Percentiles rank a stretch among this genome's conserved stretches.
phyloP scores from a whole-genome alignment of 1,140 invertebrate species.

The Cryptotermes secundus region DNA sequence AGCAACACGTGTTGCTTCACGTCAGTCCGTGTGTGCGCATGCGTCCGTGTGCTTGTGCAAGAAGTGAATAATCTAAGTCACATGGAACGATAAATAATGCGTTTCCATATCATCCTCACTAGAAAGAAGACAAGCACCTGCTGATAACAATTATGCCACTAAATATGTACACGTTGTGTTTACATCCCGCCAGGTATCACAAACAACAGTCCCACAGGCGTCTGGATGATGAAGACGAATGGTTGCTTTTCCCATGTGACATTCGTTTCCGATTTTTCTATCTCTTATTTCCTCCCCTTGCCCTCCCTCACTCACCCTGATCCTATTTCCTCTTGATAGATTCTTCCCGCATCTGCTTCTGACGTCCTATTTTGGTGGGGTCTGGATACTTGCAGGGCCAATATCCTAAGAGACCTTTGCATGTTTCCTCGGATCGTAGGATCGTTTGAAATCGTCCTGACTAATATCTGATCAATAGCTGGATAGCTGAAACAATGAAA shows the following conservation, averaged over 20 bases:
- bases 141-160: background rate
- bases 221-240: conserved; percentile 24
- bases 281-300: background rate
- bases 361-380: background rate
- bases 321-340: background rate
- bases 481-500: too few relatives aligned
- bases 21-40: too few relatives aligned
- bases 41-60: fast-evolving
- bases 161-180: background rate
- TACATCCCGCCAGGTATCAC: background rate
- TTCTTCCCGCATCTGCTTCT: background rate
- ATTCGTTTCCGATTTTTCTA: conserved; percentile 14
- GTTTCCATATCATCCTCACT: too few relatives aligned
- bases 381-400: background rate
- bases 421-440: too few relatives aligned
- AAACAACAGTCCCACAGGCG: background rate
- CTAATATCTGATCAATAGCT: too few relatives aligned
- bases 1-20: too few relatives aligned
- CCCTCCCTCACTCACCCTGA: background rate
- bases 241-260: conserved; percentile 23
- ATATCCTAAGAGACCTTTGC: too few relatives aligned
- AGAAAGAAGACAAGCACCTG: background rate
- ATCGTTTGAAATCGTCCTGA: too few relatives aligned
- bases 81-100: too few relatives aligned
- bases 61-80: too few relatives aligned